Conservation (phyloP, 1,140 invertebrate genomes). For the Bombyx mori region ASM3026992v2 NC_085128.1:213001-213500, state of each 20-base stretch:
- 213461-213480: no score
- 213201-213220: slow-evolving; percentile 30
- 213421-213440: no score
- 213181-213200: slow-evolving; percentile 41
- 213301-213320: background rate
- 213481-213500: no score
- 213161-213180: slow-evolving; percentile 18
- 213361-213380: background rate
- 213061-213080: background rate
- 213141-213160: slow-evolving; percentile 28
- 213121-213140: slow-evolving; percentile 15
- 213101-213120: background rate
- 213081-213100: background rate
- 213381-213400: slow-evolving; percentile 7
- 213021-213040: slow-evolving; percentile 12
- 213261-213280: slow-evolving; percentile 7
- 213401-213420: no score
- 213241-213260: slow-evolving; percentile 16
- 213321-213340: background rate
- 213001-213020: slow-evolving; percentile 6
- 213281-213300: slow-evolving; percentile 2
- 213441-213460: no score
- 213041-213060: slow-evolving; percentile 2
- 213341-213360: slow-evolving; percentile 3
- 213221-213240: slow-evolving; percentile 24